These are phyloP conservation scores for Rhopilema esculentum DNA, from an alignment of 30 jellyfish, hydroid and myxozoan genomes.

Conservation along the genomic window DNA sequence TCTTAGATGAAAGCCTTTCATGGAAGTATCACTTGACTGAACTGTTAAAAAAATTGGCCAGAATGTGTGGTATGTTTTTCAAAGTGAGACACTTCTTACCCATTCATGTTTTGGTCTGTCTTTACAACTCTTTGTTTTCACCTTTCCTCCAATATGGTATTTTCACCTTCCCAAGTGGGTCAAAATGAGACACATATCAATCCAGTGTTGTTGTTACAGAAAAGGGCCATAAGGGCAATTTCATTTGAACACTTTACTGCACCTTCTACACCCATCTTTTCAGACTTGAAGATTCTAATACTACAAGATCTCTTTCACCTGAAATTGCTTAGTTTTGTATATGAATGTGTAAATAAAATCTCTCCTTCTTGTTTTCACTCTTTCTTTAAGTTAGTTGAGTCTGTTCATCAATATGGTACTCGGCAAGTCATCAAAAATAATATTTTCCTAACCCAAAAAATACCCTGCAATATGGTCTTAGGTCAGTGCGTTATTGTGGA, in stretches of 20 bases:
- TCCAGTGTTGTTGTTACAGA: slow-evolving; percentile 67
- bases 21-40: slow-evolving; percentile 29
- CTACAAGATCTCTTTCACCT: slow-evolving; percentile 62
- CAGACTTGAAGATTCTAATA: slow-evolving; percentile 43
- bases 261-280: slow-evolving; percentile 61
- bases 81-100: slow-evolving; percentile 40
- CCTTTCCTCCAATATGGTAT: slow-evolving; percentile 73
- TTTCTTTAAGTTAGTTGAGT: slow-evolving; percentile 41
- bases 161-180: slow-evolving; percentile 55
- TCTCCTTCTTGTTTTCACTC: slow-evolving; percentile 55
- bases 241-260: slow-evolving; percentile 68
- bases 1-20: neutral
- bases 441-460: slow-evolving; percentile 45
- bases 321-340: slow-evolving; percentile 41
- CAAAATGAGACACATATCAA: slow-evolving; percentile 29
- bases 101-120: slow-evolving; percentile 35
- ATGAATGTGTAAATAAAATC: slow-evolving; percentile 40
- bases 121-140: slow-evolving; percentile 66
- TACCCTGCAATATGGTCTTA: slow-evolving; percentile 56
- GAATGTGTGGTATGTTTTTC: slow-evolving; percentile 52
- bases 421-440: slow-evolving; percentile 50
- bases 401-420: slow-evolving; percentile 66
- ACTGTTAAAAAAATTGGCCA: slow-evolving; percentile 44
- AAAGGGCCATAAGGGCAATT: slow-evolving; percentile 56
- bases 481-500: slow-evolving; percentile 56